These are phyloP conservation scores for Hoplodrina blanda DNA, from an alignment of 2,888 invertebrate genomes.

Conservation along the genomic window DNA sequence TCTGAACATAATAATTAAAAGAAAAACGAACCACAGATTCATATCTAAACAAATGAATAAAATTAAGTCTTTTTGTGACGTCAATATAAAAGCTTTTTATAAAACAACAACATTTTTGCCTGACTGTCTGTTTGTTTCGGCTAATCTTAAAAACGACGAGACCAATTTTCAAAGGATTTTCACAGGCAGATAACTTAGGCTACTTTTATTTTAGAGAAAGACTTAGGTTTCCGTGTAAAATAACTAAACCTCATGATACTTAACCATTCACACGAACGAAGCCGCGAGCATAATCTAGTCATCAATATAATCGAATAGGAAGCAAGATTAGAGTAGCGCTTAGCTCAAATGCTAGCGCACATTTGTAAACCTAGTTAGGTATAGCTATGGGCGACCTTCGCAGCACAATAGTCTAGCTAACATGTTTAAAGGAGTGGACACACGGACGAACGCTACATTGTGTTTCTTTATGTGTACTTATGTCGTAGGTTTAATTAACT, in stretches of 20 bases:
- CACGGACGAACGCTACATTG: constrained; percentile 63
- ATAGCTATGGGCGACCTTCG: constrained; percentile 83
- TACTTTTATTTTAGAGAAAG: too few relatives aligned
- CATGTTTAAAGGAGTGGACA: constrained; percentile 78
- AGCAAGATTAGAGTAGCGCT: constrained; percentile 50
- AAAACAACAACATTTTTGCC: too few relatives aligned
- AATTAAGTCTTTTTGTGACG: too few relatives aligned
- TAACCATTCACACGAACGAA: too few relatives aligned
- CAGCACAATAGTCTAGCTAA: constrained; percentile 80
- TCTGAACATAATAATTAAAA: background rate
- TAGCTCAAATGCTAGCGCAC: constrained; percentile 58
- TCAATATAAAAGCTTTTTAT: too few relatives aligned
- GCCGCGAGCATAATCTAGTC: background rate
- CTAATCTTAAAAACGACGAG: too few relatives aligned
- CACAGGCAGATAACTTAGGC: too few relatives aligned
- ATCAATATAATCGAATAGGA: constrained; percentile 51
- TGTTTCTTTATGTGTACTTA: constrained; percentile 42
- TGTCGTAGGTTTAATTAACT: constrained; percentile 45
- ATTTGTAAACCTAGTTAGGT: constrained; percentile 68
- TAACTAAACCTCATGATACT: too few relatives aligned
- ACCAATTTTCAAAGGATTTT: too few relatives aligned
- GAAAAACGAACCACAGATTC: background rate
- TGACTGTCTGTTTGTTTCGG: too few relatives aligned
- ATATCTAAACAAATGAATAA: too few relatives aligned
- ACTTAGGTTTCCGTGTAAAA: too few relatives aligned